phyloP scores from a whole-genome alignment of 2,888 invertebrate genomes.

The Tanypteryx hageni region DNA sequence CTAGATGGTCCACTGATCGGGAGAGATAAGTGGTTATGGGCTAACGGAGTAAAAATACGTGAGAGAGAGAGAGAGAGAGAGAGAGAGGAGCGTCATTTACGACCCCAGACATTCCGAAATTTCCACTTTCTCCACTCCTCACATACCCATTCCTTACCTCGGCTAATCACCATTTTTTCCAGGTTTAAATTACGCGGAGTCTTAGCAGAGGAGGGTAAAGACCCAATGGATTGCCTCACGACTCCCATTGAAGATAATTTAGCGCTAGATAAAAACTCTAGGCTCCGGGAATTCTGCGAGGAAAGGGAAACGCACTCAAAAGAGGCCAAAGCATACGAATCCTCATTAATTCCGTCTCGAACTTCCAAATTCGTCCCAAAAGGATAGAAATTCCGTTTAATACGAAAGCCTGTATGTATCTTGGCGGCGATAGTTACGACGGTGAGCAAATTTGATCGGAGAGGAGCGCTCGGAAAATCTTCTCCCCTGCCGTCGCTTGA shows the following conservation, averaged over 20 bases:
- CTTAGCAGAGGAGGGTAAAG: background rate
- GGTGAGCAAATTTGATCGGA: no score
- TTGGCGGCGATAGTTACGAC: no score
- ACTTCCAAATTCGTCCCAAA: background rate
- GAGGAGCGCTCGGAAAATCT: no score
- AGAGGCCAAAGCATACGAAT: background rate
- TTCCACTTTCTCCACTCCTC: background rate
- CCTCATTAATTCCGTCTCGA: background rate
- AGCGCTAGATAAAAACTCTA: background rate
- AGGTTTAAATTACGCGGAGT: background rate
- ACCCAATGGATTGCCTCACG: conserved; percentile 22
- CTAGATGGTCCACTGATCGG: background rate
- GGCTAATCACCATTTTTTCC: conserved; percentile 6
- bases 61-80: background rate
- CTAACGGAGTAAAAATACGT: background rate
- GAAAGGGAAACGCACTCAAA: background rate
- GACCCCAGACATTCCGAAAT: background rate
- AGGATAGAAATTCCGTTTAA: background rate
- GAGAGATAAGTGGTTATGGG: background rate
- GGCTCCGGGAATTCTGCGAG: background rate
- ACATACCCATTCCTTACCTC: background rate
- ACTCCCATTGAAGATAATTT: background rate
- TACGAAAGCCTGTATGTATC: no score
- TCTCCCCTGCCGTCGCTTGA: no score
- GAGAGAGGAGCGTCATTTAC: background rate